These are phyloP conservation scores for Burhinus oedicnemus DNA, from an alignment of 2,113 vertebrate genomes.

Conservation along the genomic window DNA sequence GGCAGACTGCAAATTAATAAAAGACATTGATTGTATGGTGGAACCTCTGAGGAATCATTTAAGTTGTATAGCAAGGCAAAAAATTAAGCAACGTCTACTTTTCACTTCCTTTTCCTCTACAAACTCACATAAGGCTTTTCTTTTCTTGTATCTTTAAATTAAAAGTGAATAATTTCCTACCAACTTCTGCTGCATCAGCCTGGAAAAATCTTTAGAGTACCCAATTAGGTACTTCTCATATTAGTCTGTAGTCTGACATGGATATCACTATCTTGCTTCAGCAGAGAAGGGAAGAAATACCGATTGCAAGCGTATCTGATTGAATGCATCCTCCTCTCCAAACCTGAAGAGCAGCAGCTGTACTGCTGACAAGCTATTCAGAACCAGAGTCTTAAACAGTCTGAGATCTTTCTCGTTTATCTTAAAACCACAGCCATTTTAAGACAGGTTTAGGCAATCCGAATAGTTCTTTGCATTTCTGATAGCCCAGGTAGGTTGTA, in stretches of 20 bases:
- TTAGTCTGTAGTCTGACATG: neutral
- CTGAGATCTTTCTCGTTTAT: neutral
- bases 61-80: neutral
- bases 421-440: neutral
- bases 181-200: neutral
- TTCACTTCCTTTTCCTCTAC: neutral
- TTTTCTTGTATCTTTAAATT: neutral
- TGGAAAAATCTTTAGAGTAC: neutral
- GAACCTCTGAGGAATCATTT: neutral
- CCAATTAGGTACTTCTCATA: neutral
- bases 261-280: neutral
- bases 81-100: neutral
- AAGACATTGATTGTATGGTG: neutral
- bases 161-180: neutral
- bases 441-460: neutral
- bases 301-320: neutral
- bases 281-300: neutral
- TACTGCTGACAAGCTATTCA: neutral
- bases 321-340: neutral
- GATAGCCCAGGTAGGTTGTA: neutral
- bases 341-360: neutral
- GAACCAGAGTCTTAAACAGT: neutral
- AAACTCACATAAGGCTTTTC: neutral
- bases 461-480: neutral
- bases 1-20: slow-evolving; percentile 8